phyloP scores from a whole-genome alignment of 2,113 vertebrate species.

The Craseonycteris thonglongyai region DNA sequence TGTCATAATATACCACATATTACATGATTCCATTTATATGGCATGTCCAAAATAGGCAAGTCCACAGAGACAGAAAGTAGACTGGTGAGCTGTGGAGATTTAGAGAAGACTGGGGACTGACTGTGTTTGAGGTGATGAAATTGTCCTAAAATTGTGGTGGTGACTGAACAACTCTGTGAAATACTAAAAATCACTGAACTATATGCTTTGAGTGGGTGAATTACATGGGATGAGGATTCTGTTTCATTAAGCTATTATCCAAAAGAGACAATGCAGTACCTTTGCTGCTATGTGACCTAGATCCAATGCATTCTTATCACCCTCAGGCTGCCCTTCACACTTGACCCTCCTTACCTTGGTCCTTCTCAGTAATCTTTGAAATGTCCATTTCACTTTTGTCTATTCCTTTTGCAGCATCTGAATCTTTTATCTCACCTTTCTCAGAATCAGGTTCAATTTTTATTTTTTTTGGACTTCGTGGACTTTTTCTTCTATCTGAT shows the following conservation, averaged over 20 bases:
- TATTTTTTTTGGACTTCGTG: slow-evolving; percentile 71
- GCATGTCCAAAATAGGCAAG: background rate
- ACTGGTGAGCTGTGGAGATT: background rate
- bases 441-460: slow-evolving; percentile 74
- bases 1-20: background rate
- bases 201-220: background rate
- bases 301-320: slow-evolving; percentile 39
- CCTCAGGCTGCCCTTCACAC: slow-evolving; percentile 65
- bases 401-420: slow-evolving; percentile 64
- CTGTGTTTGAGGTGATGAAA: background rate
- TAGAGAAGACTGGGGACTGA: background rate
- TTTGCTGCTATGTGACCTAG: slow-evolving; percentile 57
- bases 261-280: slow-evolving; percentile 45
- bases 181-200: background rate
- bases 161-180: background rate
- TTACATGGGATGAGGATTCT: background rate
- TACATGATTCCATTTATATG: background rate
- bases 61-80: background rate
- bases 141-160: background rate
- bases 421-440: slow-evolving; percentile 69
- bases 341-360: slow-evolving; percentile 69
- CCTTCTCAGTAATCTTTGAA: slow-evolving; percentile 69
- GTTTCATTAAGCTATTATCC: background rate
- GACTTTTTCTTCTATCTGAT: slow-evolving; percentile 80
- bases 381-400: slow-evolving; percentile 66